These are phyloP conservation scores for Ephestia elutella DNA, from an alignment of 1,140 invertebrate genomes.

Conservation along the genomic window DNA sequence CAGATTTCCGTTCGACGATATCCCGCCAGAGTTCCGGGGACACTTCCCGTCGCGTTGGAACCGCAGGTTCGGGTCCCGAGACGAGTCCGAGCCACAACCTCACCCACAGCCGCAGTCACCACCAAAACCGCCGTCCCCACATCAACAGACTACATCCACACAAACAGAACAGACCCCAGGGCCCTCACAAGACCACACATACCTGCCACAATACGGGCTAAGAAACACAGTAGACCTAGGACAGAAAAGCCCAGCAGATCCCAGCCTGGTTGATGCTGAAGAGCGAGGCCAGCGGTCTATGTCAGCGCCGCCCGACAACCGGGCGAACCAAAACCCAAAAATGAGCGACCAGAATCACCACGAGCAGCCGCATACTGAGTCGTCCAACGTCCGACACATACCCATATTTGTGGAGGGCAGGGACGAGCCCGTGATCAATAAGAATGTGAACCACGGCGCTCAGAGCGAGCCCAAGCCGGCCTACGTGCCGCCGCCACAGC, in stretches of 20 bases:
- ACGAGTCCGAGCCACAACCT: conserved; percentile 37
- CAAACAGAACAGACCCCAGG: conserved; percentile 64
- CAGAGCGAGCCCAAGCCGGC: conserved; percentile 49
- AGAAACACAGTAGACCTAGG: conserved; percentile 86
- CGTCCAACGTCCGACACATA: conserved; percentile 82
- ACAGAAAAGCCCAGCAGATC: conserved; percentile 77
- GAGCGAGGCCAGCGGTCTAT: conserved; percentile 78
- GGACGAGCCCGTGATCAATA: conserved; percentile 82
- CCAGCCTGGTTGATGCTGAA: conserved; percentile 71
- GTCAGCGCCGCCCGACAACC: conserved; percentile 79
- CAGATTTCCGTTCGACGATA: conserved; percentile 76
- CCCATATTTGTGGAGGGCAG: conserved; percentile 91
- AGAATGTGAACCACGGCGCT: conserved; percentile 63
- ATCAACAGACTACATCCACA: conserved; percentile 65
- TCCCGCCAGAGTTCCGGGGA: conserved; percentile 76
- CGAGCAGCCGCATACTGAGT: conserved; percentile 43
- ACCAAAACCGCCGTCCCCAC: conserved; percentile 25
- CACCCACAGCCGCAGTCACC: conserved; percentile 24
- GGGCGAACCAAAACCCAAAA: conserved; percentile 48
- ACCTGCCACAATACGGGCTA: conserved; percentile 80
- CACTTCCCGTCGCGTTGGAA: conserved; percentile 75
- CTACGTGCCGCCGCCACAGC: conserved; percentile 41
- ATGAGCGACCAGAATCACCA: conserved; percentile 60
- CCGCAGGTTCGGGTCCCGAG: conserved; percentile 55
- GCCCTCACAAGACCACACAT: conserved; percentile 35